Conservation (phyloP, 2,113 vertebrate genomes). For the Malurus elegans region DNA sequence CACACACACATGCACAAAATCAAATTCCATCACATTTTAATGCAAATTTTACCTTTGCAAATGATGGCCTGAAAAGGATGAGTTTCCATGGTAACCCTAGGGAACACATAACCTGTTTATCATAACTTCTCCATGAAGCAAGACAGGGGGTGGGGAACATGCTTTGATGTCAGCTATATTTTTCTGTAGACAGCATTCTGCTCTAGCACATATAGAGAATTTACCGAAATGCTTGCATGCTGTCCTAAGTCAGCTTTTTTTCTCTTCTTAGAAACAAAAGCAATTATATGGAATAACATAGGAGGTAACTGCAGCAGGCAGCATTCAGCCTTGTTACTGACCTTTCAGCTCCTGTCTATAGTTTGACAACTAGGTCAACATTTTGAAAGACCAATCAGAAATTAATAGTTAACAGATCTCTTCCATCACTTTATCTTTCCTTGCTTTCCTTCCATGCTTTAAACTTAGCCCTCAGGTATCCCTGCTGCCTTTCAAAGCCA, state of each 20-base stretch:
- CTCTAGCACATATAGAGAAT: slow-evolving; percentile 39
- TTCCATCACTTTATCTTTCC: background rate
- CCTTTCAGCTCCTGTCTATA: background rate
- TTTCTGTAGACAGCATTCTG: slow-evolving; percentile 58
- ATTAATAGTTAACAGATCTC: slow-evolving; percentile 5
- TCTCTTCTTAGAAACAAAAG: background rate
- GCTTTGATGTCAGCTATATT: slow-evolving; percentile 71
- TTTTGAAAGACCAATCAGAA: slow-evolving; percentile 31
- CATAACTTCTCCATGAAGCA: slow-evolving; percentile 73
- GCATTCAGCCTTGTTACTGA: background rate
- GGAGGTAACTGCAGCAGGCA: background rate
- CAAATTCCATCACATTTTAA: slow-evolving; percentile 78
- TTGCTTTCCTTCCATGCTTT: background rate
- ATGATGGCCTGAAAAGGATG: slow-evolving; percentile 78
- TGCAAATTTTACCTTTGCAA: slow-evolving; percentile 83
- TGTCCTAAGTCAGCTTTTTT: slow-evolving; percentile 48
- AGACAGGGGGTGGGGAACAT: slow-evolving; percentile 57
- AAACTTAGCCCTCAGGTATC: background rate
- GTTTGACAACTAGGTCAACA: background rate
- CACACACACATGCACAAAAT: slow-evolving; percentile 69
- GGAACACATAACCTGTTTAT: slow-evolving; percentile 80
- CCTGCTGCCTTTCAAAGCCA: slow-evolving; percentile 9
- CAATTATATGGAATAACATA: background rate
- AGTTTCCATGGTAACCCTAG: slow-evolving; percentile 80
- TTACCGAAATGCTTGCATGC: background rate